A percentile compares a stretch with the other conserved stretches of the same genome.
phyloP scores from a whole-genome alignment of 1,140 invertebrate genomes.

The Drosophila seguyi region DNA sequence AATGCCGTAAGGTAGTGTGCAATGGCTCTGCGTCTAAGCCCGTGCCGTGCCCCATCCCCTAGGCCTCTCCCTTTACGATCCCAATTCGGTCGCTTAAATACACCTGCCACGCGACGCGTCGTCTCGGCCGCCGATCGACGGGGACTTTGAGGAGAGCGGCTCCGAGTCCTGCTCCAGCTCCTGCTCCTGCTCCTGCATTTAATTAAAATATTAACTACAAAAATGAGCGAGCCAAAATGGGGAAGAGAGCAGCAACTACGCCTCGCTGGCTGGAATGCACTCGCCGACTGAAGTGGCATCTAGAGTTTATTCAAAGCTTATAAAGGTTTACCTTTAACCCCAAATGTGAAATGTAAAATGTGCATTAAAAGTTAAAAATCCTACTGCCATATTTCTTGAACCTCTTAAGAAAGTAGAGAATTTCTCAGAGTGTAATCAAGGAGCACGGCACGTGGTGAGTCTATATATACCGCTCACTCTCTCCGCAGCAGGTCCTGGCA shows the following conservation, averaged over 20 bases:
- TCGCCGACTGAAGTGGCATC: background rate
- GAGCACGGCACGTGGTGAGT: constrained; percentile 14
- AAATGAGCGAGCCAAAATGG: constrained; percentile 52
- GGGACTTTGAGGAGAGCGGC: constrained; percentile 4
- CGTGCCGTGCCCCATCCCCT: constrained; percentile 45
- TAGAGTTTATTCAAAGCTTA: background rate
- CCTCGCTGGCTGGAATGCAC: constrained; percentile 25
- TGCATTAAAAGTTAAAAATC: no score
- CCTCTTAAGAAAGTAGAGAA: background rate
- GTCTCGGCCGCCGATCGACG: constrained; percentile 21
- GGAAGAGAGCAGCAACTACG: constrained; percentile 35
- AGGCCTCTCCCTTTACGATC: constrained; percentile 31
- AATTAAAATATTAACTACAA: constrained; percentile 85
- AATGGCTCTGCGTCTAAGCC: constrained; percentile 63
- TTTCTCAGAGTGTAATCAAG: constrained; percentile 4
- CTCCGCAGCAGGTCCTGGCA: constrained; percentile 43
- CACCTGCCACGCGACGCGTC: constrained; percentile 84
- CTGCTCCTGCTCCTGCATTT: constrained; percentile 75
- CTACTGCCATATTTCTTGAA: no score
- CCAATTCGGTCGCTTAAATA: constrained; percentile 66
- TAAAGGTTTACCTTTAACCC: background rate
- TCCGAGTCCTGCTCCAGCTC: constrained; percentile 40
- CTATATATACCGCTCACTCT: background rate
- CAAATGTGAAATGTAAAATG: background rate
- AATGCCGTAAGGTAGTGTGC: constrained; percentile 13